These are phyloP conservation scores for Teleogryllus oceanicus DNA, from an alignment of 2,888 invertebrate species.

Conservation along the genomic window DNA sequence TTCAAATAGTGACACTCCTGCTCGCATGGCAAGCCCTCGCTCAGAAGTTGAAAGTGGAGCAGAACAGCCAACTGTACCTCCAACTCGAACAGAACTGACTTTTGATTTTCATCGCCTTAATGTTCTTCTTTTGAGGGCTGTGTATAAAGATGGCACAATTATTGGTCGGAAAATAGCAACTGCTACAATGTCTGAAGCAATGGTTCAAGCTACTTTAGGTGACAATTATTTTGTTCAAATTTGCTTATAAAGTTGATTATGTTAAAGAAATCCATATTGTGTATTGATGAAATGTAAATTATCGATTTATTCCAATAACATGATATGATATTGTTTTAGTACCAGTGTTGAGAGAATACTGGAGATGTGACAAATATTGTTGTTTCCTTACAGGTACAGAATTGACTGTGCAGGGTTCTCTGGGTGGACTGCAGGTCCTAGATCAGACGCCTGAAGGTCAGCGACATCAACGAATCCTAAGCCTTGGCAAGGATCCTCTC, in stretches of 20 bases:
- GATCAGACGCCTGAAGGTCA: constrained; percentile 83
- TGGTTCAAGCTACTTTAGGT: constrained; percentile 80
- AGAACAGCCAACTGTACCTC: constrained; percentile 34
- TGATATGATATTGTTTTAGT: not conserved
- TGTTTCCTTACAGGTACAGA: constrained; percentile 30
- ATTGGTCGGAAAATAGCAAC: constrained; percentile 88
- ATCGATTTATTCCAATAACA: not conserved
- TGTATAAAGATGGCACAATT: constrained; percentile 65
- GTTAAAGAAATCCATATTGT: no score
- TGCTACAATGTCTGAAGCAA: constrained; percentile 86
- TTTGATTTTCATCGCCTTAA: constrained; percentile 92
- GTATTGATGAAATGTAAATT: not conserved
- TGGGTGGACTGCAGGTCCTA: constrained; percentile 87
- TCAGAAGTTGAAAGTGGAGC: not conserved
- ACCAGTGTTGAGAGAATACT: not conserved
- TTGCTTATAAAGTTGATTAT: constrained; percentile 29
- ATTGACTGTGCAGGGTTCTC: constrained; percentile 73
- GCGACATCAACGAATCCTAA: constrained; percentile 78
- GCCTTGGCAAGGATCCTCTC: constrained; percentile 74
- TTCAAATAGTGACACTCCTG: not conserved
- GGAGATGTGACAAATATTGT: not conserved
- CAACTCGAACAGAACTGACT: constrained; percentile 71
- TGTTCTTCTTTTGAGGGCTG: constrained; percentile 77
- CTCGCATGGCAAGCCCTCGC: not conserved
- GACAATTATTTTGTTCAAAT: constrained; percentile 41